A percentile compares a stretch with the other conserved stretches of the same genome.
Conservation (phyloP, 2,113 vertebrate species). For the Emydura subglobosa region DNA sequence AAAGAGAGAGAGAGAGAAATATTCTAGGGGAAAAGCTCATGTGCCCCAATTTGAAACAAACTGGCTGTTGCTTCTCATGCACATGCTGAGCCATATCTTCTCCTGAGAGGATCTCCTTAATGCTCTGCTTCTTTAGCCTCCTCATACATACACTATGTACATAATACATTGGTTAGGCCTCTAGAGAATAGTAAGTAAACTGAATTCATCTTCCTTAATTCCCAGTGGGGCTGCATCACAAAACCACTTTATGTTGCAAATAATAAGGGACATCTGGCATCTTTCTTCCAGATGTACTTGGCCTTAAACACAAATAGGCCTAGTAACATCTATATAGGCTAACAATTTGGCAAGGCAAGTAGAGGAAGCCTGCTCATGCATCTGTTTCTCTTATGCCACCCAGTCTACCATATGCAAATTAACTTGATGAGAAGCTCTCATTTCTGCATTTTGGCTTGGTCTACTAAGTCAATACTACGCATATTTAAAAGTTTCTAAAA, state of each 20-base stretch:
- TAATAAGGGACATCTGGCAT: neutral
- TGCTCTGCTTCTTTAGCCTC: neutral
- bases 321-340: neutral
- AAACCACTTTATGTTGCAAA: neutral
- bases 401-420: neutral
- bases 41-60: neutral
- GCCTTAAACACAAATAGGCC: neutral
- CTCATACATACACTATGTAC: neutral
- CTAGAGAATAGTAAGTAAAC: neutral
- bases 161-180: neutral
- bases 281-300: neutral
- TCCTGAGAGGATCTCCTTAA: fast-evolving
- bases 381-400: neutral
- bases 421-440: neutral
- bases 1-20: neutral
- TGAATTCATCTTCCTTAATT: neutral
- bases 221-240: neutral
- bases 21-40: neutral
- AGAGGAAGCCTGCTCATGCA: neutral
- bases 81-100: neutral
- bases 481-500: neutral
- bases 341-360: neutral
- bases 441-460: neutral
- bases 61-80: neutral
- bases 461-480: neutral